Base-by-base conservation (phyloP, 2,888 invertebrate species). In the Flabesymbios commensalis region DNA sequence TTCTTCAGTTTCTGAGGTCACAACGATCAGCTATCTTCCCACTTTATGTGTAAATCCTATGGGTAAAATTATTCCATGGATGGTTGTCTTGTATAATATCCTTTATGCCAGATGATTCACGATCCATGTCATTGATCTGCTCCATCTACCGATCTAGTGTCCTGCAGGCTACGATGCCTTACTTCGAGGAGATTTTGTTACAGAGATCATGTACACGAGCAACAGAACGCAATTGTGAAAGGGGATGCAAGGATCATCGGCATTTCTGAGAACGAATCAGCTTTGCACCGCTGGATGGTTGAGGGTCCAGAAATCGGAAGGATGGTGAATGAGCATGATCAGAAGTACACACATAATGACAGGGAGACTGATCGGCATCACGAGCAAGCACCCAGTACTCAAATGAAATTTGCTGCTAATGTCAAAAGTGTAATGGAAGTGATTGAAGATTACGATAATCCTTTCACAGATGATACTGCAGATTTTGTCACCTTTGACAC, bases 251-350 rank as follows among this genome's bases (percentile, higher is more conserved):
- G 59, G 22, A 47, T 47, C 26, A 47, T 60, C 31, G 22, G 39
- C 10, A 36, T 10, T n/a, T 19, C 22, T 45, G 19, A 45, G 45
- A 45, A 45, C 19, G 10, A 47, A n/a, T 47, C 33, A 10, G 64
- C 61, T 4, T 51, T 62, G 14, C 24, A 49, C 7, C 31, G 64
- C 36, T 65, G 67, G 67, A 61, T 55, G 58, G 56, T 66, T 22
- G 57, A 49, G 10, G 64, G 64, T 24, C 65, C 65, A 31, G 62
- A 66, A 26, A 57, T 67, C 17, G 22, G 54, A 7, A 45, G 64
- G 39, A 2, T 65, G 17, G 51, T 65, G 14, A 31, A 61, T 19
- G 63, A 65, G 24, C 60, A 48, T 53, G 32, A 61, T 29, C 22
- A 10, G n/a, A 32, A 36, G 39, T 5, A 26, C n/a, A 36, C 5